Evolutionary conservation across 64 coral and sea anemone species (phyloP), one percentile per base, ranked within the genome.

Genomic region (Pocillopora damicornis): DNA sequence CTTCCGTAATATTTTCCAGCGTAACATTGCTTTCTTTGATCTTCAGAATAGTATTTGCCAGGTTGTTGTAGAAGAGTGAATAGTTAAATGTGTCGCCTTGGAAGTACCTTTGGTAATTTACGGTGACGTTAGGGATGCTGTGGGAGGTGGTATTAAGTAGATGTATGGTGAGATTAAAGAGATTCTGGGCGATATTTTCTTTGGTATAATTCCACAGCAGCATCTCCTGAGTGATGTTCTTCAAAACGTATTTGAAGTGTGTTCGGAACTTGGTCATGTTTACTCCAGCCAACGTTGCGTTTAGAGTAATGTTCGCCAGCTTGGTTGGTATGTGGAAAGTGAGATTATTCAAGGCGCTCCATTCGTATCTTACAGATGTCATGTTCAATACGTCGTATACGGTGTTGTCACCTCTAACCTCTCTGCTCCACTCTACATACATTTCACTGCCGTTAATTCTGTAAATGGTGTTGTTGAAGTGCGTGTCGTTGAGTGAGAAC

Each of bases 231-330:
- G 93, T 95, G 34, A 95, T 63, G 73, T 91, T 95, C 74, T 13
- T 83, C 35, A 95, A 18, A 15, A 88, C 61, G 45, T 91, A 61
- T 35, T 90, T 90, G 42, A 95, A 83, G 73, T 95, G 89, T 20
- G 73, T 65, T 42, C 89, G 77, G 63, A 59, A 88, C 13, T 64
- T 77, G n/a, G 78, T 87, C 22, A 95, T 60, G 79, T 95, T 91
- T 17, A 72, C 62, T 20, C 89, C 73, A 71, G 51, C 86, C 42
- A 89, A 91, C 14, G 93, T 88, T 30, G 84, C 85, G n/a, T 88
- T 91, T 4, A 91, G 61, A 35, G 93, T 95, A 22, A 95, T 91
- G 61, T 95, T 95, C 35, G 81, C 83, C 80, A 95, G 71, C 78
- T 95, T 91, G 72, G 42, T 91, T 60, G 93, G 93, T 9, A 95